Evolutionary conservation across 2,888 invertebrate species (phyloP), one percentile per base, ranked within the genome.

Genomic region (Drosophila conformis): DNA sequence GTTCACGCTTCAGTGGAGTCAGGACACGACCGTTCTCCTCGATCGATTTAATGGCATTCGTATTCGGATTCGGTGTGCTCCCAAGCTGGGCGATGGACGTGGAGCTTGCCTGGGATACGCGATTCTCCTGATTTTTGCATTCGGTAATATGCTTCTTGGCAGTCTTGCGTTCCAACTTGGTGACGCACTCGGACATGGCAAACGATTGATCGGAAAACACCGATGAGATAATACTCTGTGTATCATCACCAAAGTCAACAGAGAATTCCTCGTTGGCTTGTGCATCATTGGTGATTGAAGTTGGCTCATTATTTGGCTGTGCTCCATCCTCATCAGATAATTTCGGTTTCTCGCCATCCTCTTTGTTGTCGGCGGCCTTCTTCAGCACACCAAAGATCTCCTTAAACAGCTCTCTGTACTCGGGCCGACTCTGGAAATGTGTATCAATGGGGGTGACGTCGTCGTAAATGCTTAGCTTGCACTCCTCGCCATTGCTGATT

Each of bases 361-460:
- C 96, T 91, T 97, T 97, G 73, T 96, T 96, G 83, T 96, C 96
- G 1, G 97, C 97, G 0, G 97, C 97, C 83, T 97, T 96, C 91
- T 97, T 97, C 21, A 97, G 93, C 11, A 97, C 96, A 29, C 95
- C 95, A 91, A 97, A 97, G 72, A 97, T 97, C 92, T 97, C 97
- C 83, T 96, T 96, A 92, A 97, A 97, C 8, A 97, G 92, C 86
- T 96, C 96, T 5, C 96, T 94, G 91, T 97, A 97, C 90, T 97
- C 97, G 0, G 97, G 97, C 35, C 96, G 95, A 91, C 97, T 96
- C 25, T 96, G 95, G 94, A 97, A 97, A 62, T 96, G 95, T 79
- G 96, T 96, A 89, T 97, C 97, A 91, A 97, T 95, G 0, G 96
- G 96, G 88, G 95, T 96, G 59, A 95, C 96, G 90, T 96, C 96